These are phyloP conservation scores for Paralichthys olivaceus DNA, from an alignment of 2,113 vertebrate genomes.

Conservation along the genomic window DNA sequence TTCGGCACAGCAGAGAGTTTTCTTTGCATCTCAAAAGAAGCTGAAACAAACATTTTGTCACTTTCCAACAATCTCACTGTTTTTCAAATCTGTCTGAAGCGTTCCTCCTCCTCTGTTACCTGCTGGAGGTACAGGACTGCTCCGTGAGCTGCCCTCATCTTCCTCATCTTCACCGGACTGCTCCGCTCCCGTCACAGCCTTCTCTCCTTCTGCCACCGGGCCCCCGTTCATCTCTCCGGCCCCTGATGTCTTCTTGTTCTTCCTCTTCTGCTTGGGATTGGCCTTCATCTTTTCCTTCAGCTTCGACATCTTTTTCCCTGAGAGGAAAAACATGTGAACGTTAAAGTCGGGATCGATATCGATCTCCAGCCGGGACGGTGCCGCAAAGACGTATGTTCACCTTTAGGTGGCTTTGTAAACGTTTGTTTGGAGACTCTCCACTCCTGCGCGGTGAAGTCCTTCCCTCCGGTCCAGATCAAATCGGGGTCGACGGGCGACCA, in stretches of 20 bases:
- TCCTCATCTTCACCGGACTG: constrained; percentile 78
- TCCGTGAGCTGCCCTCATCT: constrained; percentile 62
- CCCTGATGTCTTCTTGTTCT: constrained; percentile 79
- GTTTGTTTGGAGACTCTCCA: constrained; percentile 91
- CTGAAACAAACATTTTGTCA: constrained; percentile 41
- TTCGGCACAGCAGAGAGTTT: constrained; percentile 64
- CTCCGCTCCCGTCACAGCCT: constrained; percentile 57
- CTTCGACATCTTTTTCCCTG: constrained; percentile 87
- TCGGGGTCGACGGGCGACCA: constrained; percentile 94
- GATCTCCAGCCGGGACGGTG: no score
- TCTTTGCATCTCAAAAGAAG: constrained; percentile 34
- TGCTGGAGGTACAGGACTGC: constrained; percentile 24
- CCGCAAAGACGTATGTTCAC: constrained; percentile 68
- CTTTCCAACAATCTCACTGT: background rate
- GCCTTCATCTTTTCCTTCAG: constrained; percentile 68
- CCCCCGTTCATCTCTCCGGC: constrained; percentile 76
- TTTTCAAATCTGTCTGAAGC: background rate
- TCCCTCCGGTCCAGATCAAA: constrained; percentile 91
- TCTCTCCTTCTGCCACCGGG: constrained; percentile 41
- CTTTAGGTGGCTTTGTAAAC: constrained; percentile 90
- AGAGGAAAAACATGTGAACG: background rate
- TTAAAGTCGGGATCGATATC: background rate
- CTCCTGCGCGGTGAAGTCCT: constrained; percentile 94
- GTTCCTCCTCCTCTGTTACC: constrained; percentile 19
- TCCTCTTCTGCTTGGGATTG: constrained; percentile 88